A percentile compares a stretch with the other conserved stretches of the same genome.
Conservation (phyloP, 2,888 invertebrate genomes). For the Melipona beecheii region DNA sequence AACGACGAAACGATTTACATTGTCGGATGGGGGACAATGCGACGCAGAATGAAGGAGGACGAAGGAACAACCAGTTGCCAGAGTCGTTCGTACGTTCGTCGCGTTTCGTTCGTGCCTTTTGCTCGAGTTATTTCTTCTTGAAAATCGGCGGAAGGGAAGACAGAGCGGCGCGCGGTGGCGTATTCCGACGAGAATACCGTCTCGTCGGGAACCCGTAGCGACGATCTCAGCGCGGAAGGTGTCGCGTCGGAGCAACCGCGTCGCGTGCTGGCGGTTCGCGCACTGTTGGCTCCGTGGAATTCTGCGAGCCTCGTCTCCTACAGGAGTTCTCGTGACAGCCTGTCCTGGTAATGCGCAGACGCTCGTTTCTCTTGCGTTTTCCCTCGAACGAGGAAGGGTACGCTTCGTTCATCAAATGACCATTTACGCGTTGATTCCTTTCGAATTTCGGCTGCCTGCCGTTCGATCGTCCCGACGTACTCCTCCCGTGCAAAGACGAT, state of each 20-base stretch:
- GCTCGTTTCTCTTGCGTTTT: conserved; percentile 47
- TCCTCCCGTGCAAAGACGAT: background rate
- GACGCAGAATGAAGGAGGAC: background rate
- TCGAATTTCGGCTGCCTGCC: background rate
- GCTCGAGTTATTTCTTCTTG: background rate
- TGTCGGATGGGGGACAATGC: background rate
- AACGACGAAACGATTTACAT: too few relatives aligned
- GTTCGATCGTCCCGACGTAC: background rate
- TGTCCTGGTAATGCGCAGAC: conserved; percentile 62
- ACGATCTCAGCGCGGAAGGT: background rate
- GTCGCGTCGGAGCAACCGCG: conserved; percentile 74
- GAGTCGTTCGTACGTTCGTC: background rate
- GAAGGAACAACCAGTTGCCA: background rate
- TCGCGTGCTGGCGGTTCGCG: conserved; percentile 81
- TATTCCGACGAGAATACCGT: background rate
- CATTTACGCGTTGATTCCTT: conserved; percentile 27
- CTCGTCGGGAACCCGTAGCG: background rate
- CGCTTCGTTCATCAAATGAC: conserved; percentile 24
- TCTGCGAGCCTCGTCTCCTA: conserved; percentile 68
- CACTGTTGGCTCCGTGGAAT: conserved; percentile 74
- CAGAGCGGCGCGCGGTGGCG: too few relatives aligned
- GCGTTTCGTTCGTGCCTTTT: background rate
- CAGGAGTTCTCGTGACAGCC: conserved; percentile 58
- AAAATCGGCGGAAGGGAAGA: background rate
- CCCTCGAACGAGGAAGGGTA: background rate